These are phyloP conservation scores for Spea bombifrons DNA, from an alignment of 2,113 vertebrate species.

Conservation along the genomic window DNA sequence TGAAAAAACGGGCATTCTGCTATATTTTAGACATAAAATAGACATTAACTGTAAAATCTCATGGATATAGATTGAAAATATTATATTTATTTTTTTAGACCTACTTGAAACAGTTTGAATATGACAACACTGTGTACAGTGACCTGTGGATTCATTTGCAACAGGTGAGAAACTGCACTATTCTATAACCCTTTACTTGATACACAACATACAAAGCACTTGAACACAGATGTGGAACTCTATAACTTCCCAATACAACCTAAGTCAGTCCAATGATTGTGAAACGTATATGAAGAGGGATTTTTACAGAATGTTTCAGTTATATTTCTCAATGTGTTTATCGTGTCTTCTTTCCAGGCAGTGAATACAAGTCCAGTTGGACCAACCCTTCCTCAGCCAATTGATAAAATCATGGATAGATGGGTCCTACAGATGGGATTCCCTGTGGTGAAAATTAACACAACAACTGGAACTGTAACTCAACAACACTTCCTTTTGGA, in stretches of 20 bases:
- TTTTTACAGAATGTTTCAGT: too few relatives aligned
- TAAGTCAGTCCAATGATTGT: too few relatives aligned
- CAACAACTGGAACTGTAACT: conserved; percentile 40
- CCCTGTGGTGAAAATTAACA: conserved; percentile 78
- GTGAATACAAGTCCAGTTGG: rapidly evolving
- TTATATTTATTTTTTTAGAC: conserved; percentile 58
- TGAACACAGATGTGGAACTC: too few relatives aligned
- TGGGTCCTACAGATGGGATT: conserved; percentile 94
- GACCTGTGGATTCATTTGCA: conserved; percentile 86
- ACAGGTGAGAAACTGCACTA: conserved; percentile 56
- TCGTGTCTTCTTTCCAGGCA: too few relatives aligned
- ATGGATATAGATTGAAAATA: too few relatives aligned
- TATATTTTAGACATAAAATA: too few relatives aligned
- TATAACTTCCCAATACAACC: too few relatives aligned
- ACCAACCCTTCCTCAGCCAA: rapidly evolving
- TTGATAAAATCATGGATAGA: conserved; percentile 78
- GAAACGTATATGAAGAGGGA: too few relatives aligned
- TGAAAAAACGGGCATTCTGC: background rate
- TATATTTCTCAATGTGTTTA: too few relatives aligned
- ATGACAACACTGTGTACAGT: conserved; percentile 70
- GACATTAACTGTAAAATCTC: too few relatives aligned
- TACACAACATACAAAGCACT: too few relatives aligned
- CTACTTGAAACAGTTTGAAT: conserved; percentile 75
- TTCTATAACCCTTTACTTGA: too few relatives aligned
- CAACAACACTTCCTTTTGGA: conserved; percentile 85